Percentiles rank a stretch among this genome's conserved stretches.
Conservation (phyloP, 2,113 vertebrate genomes). For the Physeter macrocephalus region DNA sequence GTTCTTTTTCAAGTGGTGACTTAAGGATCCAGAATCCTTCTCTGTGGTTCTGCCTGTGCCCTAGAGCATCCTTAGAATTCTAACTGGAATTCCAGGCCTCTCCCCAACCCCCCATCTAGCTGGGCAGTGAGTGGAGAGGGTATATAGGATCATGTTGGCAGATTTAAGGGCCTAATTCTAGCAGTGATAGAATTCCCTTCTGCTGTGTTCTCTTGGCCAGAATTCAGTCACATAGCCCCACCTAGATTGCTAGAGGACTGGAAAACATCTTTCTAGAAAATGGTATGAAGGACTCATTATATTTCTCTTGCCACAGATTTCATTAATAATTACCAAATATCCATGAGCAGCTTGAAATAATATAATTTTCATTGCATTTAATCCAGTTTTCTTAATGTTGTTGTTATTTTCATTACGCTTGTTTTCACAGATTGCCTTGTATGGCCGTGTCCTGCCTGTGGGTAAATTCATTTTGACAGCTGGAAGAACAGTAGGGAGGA, state of each 20-base stretch:
- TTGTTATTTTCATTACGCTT: slow-evolving; percentile 7
- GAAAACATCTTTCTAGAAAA: not conserved
- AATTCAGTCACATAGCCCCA: not conserved
- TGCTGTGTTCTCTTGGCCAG: not conserved
- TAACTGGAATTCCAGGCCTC: not conserved
- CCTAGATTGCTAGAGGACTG: not conserved
- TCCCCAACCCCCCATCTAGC: not conserved
- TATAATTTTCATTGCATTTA: not conserved
- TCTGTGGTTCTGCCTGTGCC: not conserved
- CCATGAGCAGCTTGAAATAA: not conserved
- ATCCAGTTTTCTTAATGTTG: not conserved
- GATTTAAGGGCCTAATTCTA: not conserved
- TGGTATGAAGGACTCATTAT: not conserved
- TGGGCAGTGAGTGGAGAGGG: not conserved
- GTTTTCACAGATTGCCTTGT: not conserved
- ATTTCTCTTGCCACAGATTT: not conserved
- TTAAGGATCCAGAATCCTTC: not conserved
- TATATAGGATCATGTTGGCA: not conserved
- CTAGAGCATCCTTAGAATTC: not conserved
- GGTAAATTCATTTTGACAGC: not conserved
- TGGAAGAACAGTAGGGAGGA: not conserved
- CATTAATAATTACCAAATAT: not conserved
- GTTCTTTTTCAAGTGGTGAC: not conserved
- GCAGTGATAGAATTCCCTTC: not conserved
- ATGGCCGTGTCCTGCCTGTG: not conserved